Base-by-base conservation (phyloP, 2,113 vertebrate genomes). In the Desmodus rotundus region DNA sequence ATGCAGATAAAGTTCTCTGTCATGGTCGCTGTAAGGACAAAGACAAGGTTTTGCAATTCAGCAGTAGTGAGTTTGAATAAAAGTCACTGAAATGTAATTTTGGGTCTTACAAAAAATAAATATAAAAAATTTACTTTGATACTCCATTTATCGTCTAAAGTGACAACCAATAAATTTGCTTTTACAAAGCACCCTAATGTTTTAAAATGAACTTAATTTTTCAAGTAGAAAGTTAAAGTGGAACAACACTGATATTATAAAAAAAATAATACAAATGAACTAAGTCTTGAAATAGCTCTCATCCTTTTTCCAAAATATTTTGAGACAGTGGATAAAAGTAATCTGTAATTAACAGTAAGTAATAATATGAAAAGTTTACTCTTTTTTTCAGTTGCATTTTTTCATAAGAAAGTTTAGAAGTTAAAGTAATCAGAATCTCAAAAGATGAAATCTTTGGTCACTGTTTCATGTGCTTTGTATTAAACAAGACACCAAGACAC, bases 1-100 rank as follows among this genome's bases (percentile, higher is more conserved):
- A 98, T 98, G 98, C 98, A 98, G 98, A 98, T 98, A 98, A 98
- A 98, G 95, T 98, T 98, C 98, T 98, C 98, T 98, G 98, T 98
- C 98, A 98, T 98, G 98, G 97, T 98, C 96, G 96, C 98, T 95
- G 96, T 98, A 98, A 98, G 98, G 98, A 98, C 98, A 98, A 98
- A 98, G 98, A 97, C 97, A 98, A 98, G 96, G 97, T 98, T 98
- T 98, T 98, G 98, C 96, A 98, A 97, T 97, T 98, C 96, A 98
- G 93, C 89, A 97, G 43, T 93, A 96, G 94, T 87, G 97, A 97
- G 96, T 98, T 98, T 98, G 97, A 98, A 97, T 98, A 97, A 98
- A 98, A 98, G 95, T 98, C 97, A 98, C 88, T 72, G 96, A 97
- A 98, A 98, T 97, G 83, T 97, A 96, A 98, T 95, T 93, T 94